Evolutionary conservation across 64 coral and sea anemone genomes (phyloP), one percentile per base, ranked within the genome.

Genomic region (Pachyseris speciosa): DNA sequence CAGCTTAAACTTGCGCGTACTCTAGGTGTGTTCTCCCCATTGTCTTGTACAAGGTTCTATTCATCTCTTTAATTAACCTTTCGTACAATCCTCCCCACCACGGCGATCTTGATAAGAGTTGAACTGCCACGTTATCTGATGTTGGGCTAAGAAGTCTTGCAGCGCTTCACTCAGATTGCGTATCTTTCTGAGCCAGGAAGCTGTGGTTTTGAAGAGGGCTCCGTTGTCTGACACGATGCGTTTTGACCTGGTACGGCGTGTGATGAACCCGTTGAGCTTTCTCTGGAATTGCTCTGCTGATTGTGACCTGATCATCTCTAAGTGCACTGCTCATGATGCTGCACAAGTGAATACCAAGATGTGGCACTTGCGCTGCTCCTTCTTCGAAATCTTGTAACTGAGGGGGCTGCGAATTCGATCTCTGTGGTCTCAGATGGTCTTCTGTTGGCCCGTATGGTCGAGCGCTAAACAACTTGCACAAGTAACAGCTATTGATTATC

Each of bases 371-470:
- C 76, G 77, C 11, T 76, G 34, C 61, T 84, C 85, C 25, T 75
- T 64, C 57, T 84, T 78, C 1, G 66, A 67, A 40, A 88, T 66
- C 69, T 92, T 96, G 84, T 92, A 96, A 9, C 41, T 44, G 24
- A 96, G 74, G 94, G 94, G 72, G 83, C 88, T 63, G 88, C 73
- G 58, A 91, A 95, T 28, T 95, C 83, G 16, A 91, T 45, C 34
- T 84, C 94, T 22, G 77, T 89, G 6, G 83, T 83, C 64, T 96
- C 37, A 48, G 92, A 96, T 58, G 88, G 94, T 92, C 85, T 49
- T 5, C 84, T n/a, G n/a, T n/a, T n/a, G n/a, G n/a, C n/a, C n/a
- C n/a, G n/a, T n/a, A n/a, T n/a, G n/a, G n/a, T n/a, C n/a, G n/a
- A n/a, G n/a, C n/a, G n/a, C n/a, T n/a, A n/a, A n/a, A n/a, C n/a